Evolutionary conservation across 2,113 vertebrate genomes (phyloP).

Genomic region (pig (Sus scrofa)): DNA sequence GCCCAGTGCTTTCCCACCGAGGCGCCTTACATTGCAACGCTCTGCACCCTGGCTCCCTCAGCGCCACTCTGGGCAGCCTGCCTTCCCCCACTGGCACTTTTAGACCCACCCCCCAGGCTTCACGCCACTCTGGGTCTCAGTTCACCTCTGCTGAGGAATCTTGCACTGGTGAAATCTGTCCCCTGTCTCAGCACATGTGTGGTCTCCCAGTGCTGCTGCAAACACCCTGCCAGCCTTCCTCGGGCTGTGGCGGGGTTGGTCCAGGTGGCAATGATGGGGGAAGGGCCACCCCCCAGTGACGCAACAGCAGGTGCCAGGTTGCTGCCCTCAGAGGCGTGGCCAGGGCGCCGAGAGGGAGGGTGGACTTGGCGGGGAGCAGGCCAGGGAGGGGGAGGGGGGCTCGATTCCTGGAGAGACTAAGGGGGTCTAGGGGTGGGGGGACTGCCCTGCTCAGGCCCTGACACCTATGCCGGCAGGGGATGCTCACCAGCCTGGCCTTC

Average conservation of each 20-base stretch:
- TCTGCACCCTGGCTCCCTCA: fast-evolving
- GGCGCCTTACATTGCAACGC: neutral
- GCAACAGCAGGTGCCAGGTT: neutral
- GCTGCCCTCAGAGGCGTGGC: neutral
- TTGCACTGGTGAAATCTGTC: neutral
- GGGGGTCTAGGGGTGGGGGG: neutral
- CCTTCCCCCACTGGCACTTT: neutral
- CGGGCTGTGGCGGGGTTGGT: too few species aligned
- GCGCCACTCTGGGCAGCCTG: neutral
- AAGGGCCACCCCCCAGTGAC: neutral
- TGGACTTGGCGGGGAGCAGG: too few species aligned
- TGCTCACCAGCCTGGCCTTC: neutral
- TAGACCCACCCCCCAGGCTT: too few species aligned
- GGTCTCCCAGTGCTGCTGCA: neutral
- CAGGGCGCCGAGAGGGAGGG: neutral
- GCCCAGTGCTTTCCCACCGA: neutral
- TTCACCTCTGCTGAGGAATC: too few species aligned
- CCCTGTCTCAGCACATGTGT: neutral
- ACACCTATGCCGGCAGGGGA: too few species aligned
- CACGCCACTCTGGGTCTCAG: fast-evolving
- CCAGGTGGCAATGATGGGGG: neutral
- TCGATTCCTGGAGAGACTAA: neutral
- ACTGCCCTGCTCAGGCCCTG: neutral
- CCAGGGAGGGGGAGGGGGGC: neutral
- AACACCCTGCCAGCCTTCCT: neutral